Conservation (phyloP, 2,888 invertebrate genomes). For the Anorthoa munda region DNA sequence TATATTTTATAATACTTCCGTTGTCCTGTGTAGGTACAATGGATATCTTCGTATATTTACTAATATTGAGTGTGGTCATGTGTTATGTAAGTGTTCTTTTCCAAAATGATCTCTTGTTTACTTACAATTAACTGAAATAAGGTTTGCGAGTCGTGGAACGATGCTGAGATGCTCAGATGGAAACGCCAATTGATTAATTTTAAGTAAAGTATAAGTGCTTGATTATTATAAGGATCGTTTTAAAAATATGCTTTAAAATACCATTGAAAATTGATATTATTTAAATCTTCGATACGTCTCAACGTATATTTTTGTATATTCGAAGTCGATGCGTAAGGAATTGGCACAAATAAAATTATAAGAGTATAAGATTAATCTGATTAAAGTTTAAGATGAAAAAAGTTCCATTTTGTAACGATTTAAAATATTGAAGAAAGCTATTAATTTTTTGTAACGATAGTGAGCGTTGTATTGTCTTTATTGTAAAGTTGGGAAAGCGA, state of each 20-base stretch:
- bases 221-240: slow-evolving; percentile 82
- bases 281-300: slow-evolving; percentile 82
- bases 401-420: slow-evolving; percentile 87
- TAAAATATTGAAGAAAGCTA: slow-evolving; percentile 82
- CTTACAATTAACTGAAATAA: slow-evolving; percentile 89
- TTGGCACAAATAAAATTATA: slow-evolving; percentile 84
- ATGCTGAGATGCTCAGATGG: slow-evolving; percentile 84
- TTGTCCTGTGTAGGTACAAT: slow-evolving; percentile 79
- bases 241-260: slow-evolving; percentile 79
- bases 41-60: slow-evolving; percentile 76
- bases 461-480: slow-evolving; percentile 90
- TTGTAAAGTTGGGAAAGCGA: slow-evolving; percentile 87
- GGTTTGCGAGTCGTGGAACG: slow-evolving; percentile 73
- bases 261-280: slow-evolving; percentile 85
- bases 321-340: slow-evolving; percentile 87
- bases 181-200: slow-evolving; percentile 86
- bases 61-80: slow-evolving; percentile 86
- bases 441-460: slow-evolving; percentile 86
- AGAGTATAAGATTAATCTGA: slow-evolving; percentile 80
- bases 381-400: slow-evolving; percentile 78
- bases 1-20: slow-evolving; percentile 74
- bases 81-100: slow-evolving; percentile 78
- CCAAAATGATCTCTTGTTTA: slow-evolving; percentile 87
- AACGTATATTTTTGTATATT: slow-evolving; percentile 89
- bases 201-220: slow-evolving; percentile 87